Evolutionary conservation across 2,888 invertebrate species (phyloP).

Genomic region (Sussaba pulchella): DNA sequence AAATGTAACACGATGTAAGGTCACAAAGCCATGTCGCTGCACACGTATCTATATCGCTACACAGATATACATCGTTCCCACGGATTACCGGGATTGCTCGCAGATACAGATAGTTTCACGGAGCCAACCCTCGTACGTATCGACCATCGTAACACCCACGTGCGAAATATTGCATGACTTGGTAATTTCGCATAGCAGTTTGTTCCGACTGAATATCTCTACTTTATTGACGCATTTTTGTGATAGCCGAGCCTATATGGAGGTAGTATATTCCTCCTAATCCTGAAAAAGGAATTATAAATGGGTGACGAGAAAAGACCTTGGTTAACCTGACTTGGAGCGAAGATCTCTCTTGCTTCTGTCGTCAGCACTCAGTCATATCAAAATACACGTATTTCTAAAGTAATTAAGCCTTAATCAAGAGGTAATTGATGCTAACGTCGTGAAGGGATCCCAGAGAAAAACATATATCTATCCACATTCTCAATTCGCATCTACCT

Average conservation of each 20-base stretch:
- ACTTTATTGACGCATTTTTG: neutral
- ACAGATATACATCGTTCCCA: too few relatives aligned
- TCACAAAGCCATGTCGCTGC: neutral
- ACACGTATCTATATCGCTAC: constrained; percentile 23
- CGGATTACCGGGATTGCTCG: constrained; percentile 47
- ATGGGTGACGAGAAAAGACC: neutral
- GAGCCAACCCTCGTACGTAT: constrained; percentile 13
- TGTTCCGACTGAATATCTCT: constrained; percentile 44
- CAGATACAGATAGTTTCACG: constrained; percentile 26
- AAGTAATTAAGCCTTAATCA: too few relatives aligned
- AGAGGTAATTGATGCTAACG: too few relatives aligned
- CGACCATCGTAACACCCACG: constrained; percentile 4
- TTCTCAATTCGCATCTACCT: too few relatives aligned
- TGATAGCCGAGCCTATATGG: neutral
- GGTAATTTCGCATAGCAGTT: constrained; percentile 4
- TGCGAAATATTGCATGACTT: constrained; percentile 1
- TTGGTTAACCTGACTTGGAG: neutral
- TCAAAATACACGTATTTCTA: too few relatives aligned
- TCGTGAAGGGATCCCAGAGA: too few relatives aligned
- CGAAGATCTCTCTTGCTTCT: neutral
- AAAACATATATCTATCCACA: too few relatives aligned
- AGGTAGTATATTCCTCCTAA: neutral
- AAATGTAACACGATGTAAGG: constrained; percentile 1
- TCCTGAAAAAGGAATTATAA: neutral
- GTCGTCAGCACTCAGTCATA: too few relatives aligned